Evolutionary conservation across 2,113 vertebrate genomes (phyloP).

Genomic region (Daphoenositta chrysoptera): DNA sequence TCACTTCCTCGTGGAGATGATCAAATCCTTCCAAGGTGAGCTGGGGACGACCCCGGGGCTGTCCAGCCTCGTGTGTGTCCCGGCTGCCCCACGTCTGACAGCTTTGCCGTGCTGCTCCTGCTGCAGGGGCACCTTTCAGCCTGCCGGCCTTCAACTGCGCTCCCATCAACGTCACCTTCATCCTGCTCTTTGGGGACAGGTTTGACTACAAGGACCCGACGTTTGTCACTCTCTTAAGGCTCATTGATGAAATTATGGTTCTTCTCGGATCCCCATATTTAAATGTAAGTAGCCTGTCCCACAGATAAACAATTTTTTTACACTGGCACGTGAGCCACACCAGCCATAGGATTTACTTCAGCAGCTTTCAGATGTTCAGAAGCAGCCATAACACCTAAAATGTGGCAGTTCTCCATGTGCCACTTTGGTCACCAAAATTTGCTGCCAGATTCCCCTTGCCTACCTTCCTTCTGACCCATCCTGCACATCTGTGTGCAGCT

Average conservation of each 20-base stretch:
- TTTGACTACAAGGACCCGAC: constrained; percentile 72
- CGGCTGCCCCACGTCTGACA: background rate
- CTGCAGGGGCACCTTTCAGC: constrained; percentile 66
- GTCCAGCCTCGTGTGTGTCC: accelerated
- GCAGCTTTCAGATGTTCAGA: background rate
- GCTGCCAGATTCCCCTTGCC: background rate
- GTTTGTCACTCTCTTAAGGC: constrained; percentile 67
- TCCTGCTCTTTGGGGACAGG: constrained; percentile 71
- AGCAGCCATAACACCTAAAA: background rate
- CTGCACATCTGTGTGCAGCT: background rate
- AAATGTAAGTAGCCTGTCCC: constrained; percentile 53
- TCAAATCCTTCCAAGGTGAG: constrained; percentile 74
- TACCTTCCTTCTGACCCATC: background rate
- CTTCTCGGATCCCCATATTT: constrained; percentile 71
- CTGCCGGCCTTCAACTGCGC: constrained; percentile 67
- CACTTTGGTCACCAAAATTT: background rate
- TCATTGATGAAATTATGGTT: constrained; percentile 76
- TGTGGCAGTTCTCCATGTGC: accelerated
- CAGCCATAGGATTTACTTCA: background rate
- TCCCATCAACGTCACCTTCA: constrained; percentile 74
- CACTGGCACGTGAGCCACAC: background rate
- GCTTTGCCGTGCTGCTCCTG: background rate
- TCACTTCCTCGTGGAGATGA: constrained; percentile 45
- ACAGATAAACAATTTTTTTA: background rate
- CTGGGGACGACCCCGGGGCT: accelerated